A percentile compares a stretch with the other conserved stretches of the same genome.
phyloP scores from a whole-genome alignment of 2,113 vertebrate genomes.

The Anarhynchus alexandrinus region DNA sequence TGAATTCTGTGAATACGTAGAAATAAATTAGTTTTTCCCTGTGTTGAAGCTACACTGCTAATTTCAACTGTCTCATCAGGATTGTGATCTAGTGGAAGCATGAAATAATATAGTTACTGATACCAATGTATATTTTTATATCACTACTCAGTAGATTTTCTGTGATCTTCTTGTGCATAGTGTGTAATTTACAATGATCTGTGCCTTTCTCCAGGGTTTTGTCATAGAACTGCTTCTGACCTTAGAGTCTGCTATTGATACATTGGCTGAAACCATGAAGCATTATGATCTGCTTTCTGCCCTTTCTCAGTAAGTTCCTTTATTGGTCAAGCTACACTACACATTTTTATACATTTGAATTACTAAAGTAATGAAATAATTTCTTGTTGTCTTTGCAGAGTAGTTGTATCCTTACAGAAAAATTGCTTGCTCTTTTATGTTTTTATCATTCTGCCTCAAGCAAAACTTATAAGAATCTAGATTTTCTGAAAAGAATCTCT shows the following conservation, averaged over 20 bases:
- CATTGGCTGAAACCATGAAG: slow-evolving; percentile 93
- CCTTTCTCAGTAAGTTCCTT: slow-evolving; percentile 89
- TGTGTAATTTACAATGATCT: slow-evolving; percentile 32
- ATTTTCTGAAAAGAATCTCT: neutral
- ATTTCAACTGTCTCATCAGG: neutral
- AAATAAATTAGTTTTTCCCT: neutral
- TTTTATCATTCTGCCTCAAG: neutral
- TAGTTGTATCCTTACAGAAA: neutral
- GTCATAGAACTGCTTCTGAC: slow-evolving; percentile 98
- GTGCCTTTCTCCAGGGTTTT: slow-evolving; percentile 83
- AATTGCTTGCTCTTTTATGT: neutral
- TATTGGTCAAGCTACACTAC: neutral
- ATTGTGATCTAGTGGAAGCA: neutral
- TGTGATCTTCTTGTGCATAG: neutral
- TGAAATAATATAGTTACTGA: neutral
- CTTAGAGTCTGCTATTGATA: slow-evolving; percentile 95
- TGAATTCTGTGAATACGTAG: neutral
- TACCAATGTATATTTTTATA: slow-evolving; percentile 1
- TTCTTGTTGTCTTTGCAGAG: neutral
- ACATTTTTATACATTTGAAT: neutral
- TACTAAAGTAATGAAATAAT: neutral
- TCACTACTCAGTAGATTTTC: neutral
- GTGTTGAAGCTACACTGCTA: neutral
- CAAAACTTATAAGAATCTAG: neutral
- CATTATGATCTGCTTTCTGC: slow-evolving; percentile 94